Evolutionary conservation across 2,113 vertebrate genomes (phyloP).

Genomic region (Micromys minutus): DNA sequence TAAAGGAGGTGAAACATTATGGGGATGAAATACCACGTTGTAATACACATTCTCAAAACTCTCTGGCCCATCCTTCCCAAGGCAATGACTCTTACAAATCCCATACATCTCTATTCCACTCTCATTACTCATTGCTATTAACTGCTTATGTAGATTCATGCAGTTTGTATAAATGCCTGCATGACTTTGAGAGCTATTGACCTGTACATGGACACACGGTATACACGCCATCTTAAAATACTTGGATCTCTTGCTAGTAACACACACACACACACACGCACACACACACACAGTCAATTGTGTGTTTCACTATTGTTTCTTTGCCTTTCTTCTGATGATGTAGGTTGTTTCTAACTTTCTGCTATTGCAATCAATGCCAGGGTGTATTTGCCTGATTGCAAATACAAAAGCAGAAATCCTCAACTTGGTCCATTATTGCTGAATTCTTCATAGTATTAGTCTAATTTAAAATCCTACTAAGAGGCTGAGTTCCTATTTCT

Average conservation of each 20-base stretch:
- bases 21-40: conserved; percentile 1
- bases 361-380: neutral
- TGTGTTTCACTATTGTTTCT: neutral
- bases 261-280: neutral
- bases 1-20: conserved; percentile 39
- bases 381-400: neutral
- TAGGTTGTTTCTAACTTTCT: conserved; percentile 10
- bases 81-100: neutral
- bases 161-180: neutral
- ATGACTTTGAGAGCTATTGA: neutral
- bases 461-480: conserved; percentile 1
- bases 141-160: neutral
- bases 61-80: neutral
- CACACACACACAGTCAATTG: neutral
- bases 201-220: neutral
- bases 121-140: conserved; percentile 10
- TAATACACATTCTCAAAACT: neutral
- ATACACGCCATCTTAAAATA: neutral
- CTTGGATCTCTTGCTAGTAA: conserved; percentile 19
- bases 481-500: conserved; percentile 28
- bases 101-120: neutral
- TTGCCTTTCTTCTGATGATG: neutral
- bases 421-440: conserved; percentile 25
- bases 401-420: neutral
- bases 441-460: conserved; percentile 9